phyloP scores from a whole-genome alignment of 2,888 invertebrate species.

The Netelia inedita region DNA sequence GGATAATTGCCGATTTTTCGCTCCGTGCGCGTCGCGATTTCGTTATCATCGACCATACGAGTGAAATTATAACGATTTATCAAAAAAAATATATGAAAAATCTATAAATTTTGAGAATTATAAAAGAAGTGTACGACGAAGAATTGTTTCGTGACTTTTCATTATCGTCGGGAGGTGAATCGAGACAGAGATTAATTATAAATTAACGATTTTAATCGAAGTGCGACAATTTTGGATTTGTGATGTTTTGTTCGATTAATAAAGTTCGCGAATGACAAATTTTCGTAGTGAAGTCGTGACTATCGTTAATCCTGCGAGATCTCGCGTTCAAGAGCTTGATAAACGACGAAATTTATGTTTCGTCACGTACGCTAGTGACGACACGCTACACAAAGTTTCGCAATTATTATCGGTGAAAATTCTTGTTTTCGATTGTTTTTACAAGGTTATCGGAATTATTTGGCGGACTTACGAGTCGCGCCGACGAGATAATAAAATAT shows the following conservation, averaged over 20 bases:
- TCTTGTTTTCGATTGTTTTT: neutral
- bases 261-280: constrained; percentile 41
- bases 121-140: neutral
- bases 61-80: no score
- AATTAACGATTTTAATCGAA: neutral
- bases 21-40: no score
- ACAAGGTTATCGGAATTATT: neutral
- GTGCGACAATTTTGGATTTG: neutral
- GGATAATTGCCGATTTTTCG: no score
- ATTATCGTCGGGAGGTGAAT: neutral
- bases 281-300: constrained; percentile 19
- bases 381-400: neutral
- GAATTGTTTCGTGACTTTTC: neutral
- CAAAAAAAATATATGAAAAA: no score
- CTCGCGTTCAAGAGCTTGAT: neutral
- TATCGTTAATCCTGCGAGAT: constrained; percentile 10
- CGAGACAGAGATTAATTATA: neutral
- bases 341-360: neutral
- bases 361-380: neutral
- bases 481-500: neutral
- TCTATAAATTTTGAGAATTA: neutral
- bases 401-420: neutral
- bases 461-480: neutral
- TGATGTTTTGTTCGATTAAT: neutral
- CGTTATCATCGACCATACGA: no score